Base-by-base conservation (phyloP, 2,888 invertebrate genomes). In the Thereva unica region DNA sequence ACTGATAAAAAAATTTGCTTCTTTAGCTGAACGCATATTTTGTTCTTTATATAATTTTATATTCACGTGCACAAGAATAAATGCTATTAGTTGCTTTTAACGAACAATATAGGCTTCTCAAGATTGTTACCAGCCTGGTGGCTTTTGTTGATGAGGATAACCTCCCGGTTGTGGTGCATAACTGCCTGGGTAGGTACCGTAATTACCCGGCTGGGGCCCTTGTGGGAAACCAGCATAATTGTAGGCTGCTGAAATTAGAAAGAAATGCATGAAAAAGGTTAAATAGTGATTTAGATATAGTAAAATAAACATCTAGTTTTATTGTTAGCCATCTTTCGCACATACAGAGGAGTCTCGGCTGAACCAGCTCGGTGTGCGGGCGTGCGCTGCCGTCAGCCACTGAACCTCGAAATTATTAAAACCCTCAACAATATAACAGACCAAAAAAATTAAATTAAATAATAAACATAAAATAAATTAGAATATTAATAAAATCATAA, bases 171-270 rank as follows among this genome's bases (percentile, higher is more conserved):
- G 80, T 66, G 76, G 74, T 35, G 78, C 78, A 74, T 73, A 81
- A 64, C 74, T 77, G 38, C 81, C 80, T 1, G 81, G 81, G 70
- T 81, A 81, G 8, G 81, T 81, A 61, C 80, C 81, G 69, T 81
- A 81, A 50, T 76, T 49, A 4, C 78, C 78, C 9, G 79, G 79
- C 50, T 74, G 74, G 0, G 83, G 83, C 7, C 81, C 82, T 73
- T 82, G 84, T 67, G 86, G 84, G 71, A 85, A 85, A 59, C 85
- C 85, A 69, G 82, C 78, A 78, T 86, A 87, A 71, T 84, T 82
- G 72, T 81, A 83, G n/a, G 78, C 80, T 78, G 81, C 83, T 83
- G 71, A 52, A 54, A 63, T 10, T 35, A 9, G 38, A 53, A 38
- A 38, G 9, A n/a, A n/a, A 9, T 44, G 42, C 10, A 7, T 7